Conservation (phyloP, 2,113 vertebrate species). For the Tyto alba region DNA sequence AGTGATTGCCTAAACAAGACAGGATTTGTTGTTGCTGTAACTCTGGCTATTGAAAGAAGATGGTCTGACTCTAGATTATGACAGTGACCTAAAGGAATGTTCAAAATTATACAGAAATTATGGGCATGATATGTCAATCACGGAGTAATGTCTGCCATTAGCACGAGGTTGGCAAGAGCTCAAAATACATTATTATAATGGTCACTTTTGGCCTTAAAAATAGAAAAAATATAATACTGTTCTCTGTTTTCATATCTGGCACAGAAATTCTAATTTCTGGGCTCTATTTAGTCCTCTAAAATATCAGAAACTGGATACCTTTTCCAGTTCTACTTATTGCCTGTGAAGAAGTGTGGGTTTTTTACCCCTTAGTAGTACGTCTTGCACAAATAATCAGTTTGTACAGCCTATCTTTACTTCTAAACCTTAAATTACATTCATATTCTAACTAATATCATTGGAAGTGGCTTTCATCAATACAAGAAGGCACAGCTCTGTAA, state of each 20-base stretch:
- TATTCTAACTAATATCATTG: background rate
- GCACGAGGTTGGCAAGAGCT: background rate
- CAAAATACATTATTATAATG: background rate
- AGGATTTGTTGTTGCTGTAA: background rate
- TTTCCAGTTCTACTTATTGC: background rate
- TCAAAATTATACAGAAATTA: background rate
- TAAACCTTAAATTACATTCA: background rate
- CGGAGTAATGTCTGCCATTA: background rate
- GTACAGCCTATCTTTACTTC: background rate
- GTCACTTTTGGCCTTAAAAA: background rate
- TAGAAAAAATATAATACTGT: background rate
- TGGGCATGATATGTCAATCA: fast-evolving
- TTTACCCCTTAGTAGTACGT: background rate
- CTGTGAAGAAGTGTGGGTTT: background rate
- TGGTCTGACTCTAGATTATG: background rate
- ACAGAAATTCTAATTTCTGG: background rate
- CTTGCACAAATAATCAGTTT: background rate
- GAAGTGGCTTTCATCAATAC: background rate
- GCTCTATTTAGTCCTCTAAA: background rate
- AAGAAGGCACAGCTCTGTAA: background rate
- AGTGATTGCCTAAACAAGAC: background rate
- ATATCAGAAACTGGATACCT: background rate
- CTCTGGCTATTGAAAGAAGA: background rate
- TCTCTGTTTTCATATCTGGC: background rate
- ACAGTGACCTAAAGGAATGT: background rate